These are phyloP conservation scores for Pachyrhynchus sulphureomaculatus DNA, from an alignment of 1,140 invertebrate genomes.

Conservation along the genomic window DNA sequence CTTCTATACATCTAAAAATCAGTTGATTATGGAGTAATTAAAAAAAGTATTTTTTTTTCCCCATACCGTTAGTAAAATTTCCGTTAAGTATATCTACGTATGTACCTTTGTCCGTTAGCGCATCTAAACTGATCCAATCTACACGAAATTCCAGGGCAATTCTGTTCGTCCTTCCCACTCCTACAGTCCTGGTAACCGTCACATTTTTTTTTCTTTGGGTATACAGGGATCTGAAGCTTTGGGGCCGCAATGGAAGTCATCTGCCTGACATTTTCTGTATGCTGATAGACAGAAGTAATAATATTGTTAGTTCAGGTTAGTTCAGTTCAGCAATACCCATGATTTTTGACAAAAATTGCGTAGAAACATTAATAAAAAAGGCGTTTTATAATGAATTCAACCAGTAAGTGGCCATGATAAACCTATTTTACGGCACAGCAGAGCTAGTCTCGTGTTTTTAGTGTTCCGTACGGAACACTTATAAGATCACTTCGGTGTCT, in stretches of 20 bases:
- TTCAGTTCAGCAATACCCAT: neutral
- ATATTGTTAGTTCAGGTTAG: neutral
- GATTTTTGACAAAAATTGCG: no score
- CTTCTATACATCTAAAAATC: conserved; percentile 70
- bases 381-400: no score
- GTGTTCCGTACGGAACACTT: no score
- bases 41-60: neutral
- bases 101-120: conserved; percentile 65
- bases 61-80: no score
- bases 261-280: conserved; percentile 80
- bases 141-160: conserved; percentile 73
- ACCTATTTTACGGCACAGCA: no score
- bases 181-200: conserved; percentile 88
- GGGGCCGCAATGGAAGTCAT: conserved; percentile 78
- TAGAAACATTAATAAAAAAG: no score
- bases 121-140: conserved; percentile 88
- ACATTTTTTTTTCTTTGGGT: conserved; percentile 79
- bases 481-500: no score
- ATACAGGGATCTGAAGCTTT: conserved; percentile 71
- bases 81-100: no score
- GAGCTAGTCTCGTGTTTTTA: no score
- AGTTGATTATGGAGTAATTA: neutral
- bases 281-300: conserved; percentile 57
- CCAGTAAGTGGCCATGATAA: no score
- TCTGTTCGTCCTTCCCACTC: conserved; percentile 81